phyloP scores from a whole-genome alignment of 2,113 vertebrate genomes.

The Thunnus thynnus region DNA sequence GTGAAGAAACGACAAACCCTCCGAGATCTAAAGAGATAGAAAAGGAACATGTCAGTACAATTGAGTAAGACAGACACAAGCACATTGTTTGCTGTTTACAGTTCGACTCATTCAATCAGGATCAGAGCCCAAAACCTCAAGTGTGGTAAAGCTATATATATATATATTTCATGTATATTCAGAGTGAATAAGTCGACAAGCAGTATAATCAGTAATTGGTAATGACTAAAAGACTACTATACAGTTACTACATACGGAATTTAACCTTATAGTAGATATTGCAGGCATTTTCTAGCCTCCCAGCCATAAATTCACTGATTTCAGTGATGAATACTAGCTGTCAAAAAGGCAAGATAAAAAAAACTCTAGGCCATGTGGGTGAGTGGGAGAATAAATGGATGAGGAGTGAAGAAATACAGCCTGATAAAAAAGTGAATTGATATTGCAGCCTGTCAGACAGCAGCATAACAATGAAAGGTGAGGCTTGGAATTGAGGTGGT shows the following conservation, averaged over 20 bases:
- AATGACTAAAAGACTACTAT: too few species aligned
- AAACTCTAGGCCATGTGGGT: neutral
- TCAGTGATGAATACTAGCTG: too few species aligned
- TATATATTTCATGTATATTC: too few species aligned
- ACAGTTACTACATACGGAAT: too few species aligned
- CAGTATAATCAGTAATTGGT: too few species aligned
- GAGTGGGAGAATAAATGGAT: neutral
- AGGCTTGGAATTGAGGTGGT: slow-evolving; percentile 23
- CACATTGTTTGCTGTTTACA: neutral
- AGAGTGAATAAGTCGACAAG: too few species aligned
- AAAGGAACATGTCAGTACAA: neutral
- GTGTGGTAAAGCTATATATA: too few species aligned
- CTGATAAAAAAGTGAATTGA: neutral
- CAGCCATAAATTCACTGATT: too few species aligned
- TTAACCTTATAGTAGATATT: too few species aligned
- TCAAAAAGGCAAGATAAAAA: neutral
- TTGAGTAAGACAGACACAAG: neutral
- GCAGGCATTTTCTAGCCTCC: too few species aligned
- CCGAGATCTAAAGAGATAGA: slow-evolving; percentile 88
- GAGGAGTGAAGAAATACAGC: too few species aligned
- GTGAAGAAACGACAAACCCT: slow-evolving; percentile 97
- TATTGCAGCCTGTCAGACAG: neutral
- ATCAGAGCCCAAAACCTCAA: neutral
- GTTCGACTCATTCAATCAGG: neutral
- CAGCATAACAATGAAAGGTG: slow-evolving; percentile 1